phyloP scores from a whole-genome alignment of 1,140 invertebrate species.

The Hypsibius dujardini region DNA sequence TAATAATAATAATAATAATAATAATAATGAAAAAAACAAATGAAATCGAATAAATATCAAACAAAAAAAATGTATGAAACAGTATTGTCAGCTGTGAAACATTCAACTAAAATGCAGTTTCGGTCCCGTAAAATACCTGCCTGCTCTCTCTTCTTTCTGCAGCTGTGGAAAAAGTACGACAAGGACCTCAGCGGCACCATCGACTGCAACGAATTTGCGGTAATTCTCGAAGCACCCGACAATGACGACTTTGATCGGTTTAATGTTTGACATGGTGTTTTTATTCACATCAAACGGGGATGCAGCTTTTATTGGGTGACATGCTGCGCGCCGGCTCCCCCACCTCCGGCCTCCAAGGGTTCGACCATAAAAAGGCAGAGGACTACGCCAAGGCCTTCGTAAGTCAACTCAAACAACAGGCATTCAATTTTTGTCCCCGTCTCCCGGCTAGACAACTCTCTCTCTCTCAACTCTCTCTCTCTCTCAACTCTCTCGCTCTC shows the following conservation, averaged over 20 bases:
- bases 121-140: no score
- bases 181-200: slow-evolving; percentile 3
- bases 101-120: no score
- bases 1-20: no score
- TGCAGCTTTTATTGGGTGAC: neutral
- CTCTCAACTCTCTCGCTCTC: no score
- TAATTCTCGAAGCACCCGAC: neutral
- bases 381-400: slow-evolving; percentile 14
- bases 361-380: neutral
- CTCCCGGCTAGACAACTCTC: neutral
- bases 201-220: neutral
- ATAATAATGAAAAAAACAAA: no score
- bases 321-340: neutral
- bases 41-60: no score
- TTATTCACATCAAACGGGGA: no score
- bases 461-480: no score
- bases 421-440: neutral
- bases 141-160: neutral
- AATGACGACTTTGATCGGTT: neutral
- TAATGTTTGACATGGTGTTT: neutral
- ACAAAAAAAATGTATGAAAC: no score
- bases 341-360: neutral
- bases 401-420: slow-evolving; percentile 6
- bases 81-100: no score
- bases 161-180: slow-evolving; percentile 15